A percentile compares a stretch with the other conserved stretches of the same genome.
Conservation (phyloP, 2,888 invertebrate species). For the Fragum sueziense region DNA sequence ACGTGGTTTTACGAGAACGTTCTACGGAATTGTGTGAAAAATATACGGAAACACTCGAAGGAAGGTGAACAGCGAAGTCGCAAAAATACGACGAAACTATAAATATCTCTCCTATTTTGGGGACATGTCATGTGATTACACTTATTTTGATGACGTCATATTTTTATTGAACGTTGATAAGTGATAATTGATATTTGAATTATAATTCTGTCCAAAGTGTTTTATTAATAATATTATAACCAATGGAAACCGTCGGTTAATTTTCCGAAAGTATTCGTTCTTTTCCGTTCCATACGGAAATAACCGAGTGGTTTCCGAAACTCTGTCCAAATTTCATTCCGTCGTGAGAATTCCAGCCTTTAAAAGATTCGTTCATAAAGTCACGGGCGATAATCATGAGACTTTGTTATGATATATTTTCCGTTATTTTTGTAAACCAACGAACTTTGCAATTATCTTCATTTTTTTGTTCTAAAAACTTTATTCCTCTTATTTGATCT, state of each 20-base stretch:
- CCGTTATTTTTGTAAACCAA: too few relatives aligned
- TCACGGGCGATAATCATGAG: too few relatives aligned
- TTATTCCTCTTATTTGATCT: too few relatives aligned
- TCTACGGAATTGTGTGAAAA: not conserved
- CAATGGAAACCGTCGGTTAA: not conserved
- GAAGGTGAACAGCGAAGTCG: not conserved
- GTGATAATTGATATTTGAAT: not conserved
- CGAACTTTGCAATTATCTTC: too few relatives aligned
- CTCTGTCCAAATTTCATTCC: constrained; percentile 49
- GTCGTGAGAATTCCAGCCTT: constrained; percentile 49
- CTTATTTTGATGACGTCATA: not conserved
- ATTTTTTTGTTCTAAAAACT: too few relatives aligned
- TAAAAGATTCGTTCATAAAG: too few relatives aligned
- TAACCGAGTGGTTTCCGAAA: not conserved
- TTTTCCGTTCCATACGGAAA: not conserved
- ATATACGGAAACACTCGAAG: not conserved
- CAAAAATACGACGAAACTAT: not conserved
- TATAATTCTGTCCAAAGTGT: constrained; percentile 9
- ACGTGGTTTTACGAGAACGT: not conserved
- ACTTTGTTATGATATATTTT: too few relatives aligned
- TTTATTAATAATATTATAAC: not conserved
- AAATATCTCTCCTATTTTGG: not conserved
- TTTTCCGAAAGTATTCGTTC: not conserved
- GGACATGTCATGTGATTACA: not conserved
- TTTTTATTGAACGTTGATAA: not conserved